phyloP scores from a whole-genome alignment of 1,140 invertebrate species.

The Holcopasites calliopsidis region DNA sequence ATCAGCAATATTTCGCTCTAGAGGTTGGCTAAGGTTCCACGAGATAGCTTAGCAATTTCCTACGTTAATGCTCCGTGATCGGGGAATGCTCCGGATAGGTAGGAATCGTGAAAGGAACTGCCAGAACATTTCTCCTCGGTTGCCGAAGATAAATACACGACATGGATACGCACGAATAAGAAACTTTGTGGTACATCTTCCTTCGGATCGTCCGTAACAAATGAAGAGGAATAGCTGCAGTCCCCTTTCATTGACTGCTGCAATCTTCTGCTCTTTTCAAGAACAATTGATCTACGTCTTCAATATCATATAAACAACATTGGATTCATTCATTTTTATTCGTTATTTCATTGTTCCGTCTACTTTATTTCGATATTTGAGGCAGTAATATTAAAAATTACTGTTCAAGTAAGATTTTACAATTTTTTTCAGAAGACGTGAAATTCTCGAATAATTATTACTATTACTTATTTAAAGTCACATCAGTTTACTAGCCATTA shows the following conservation, averaged over 20 bases:
- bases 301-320: no score
- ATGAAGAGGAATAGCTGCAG: not conserved
- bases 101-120: not conserved
- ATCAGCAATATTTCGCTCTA: not conserved
- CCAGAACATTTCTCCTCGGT: not conserved
- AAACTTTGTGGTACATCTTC: not conserved
- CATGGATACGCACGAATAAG: not conserved
- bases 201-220: not conserved
- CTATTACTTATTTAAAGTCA: no score
- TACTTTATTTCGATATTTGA: no score
- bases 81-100: not conserved
- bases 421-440: no score
- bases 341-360: no score
- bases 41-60: slow-evolving; percentile 18
- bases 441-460: no score
- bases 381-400: no score
- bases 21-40: not conserved
- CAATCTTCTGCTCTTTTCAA: not conserved
- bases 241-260: not conserved
- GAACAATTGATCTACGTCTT: not conserved
- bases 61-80: not conserved
- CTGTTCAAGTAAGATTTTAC: no score
- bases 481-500: no score
- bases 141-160: not conserved
- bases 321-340: no score